Conservation (phyloP, 2,113 vertebrate genomes). For the Panthera tigris region DNA sequence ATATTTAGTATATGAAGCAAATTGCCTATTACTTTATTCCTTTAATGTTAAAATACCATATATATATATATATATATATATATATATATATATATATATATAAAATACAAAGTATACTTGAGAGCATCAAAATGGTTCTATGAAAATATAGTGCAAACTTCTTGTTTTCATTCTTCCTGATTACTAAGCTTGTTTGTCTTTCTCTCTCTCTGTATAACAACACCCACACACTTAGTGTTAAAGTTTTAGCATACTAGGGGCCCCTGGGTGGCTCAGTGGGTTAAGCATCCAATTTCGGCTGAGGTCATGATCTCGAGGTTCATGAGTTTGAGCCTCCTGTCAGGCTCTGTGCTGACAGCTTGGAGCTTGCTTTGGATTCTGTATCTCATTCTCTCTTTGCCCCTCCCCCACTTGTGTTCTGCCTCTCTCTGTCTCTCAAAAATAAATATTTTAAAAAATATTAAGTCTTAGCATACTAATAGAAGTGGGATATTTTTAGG, state of each 20-base stretch:
- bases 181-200: background rate
- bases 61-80: background rate
- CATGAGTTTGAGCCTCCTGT: too few species aligned
- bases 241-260: background rate
- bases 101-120: background rate
- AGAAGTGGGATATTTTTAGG: background rate
- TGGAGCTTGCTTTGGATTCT: too few species aligned
- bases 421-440: too few species aligned
- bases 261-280: too few species aligned
- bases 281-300: too few species aligned
- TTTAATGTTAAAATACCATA: background rate
- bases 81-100: background rate
- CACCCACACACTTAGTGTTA: background rate
- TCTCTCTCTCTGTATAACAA: background rate
- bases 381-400: too few species aligned
- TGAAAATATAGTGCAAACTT: background rate
- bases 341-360: too few species aligned
- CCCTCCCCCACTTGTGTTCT: too few species aligned
- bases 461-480: background rate
- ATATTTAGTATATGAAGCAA: background rate
- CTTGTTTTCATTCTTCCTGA: background rate
- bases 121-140: background rate
- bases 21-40: background rate
- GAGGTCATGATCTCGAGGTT: too few species aligned
- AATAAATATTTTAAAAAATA: too few species aligned